A percentile compares a stretch with the other conserved stretches of the same genome.
Conservation (phyloP, 2,888 invertebrate genomes). For the Oligia latruncula region DNA sequence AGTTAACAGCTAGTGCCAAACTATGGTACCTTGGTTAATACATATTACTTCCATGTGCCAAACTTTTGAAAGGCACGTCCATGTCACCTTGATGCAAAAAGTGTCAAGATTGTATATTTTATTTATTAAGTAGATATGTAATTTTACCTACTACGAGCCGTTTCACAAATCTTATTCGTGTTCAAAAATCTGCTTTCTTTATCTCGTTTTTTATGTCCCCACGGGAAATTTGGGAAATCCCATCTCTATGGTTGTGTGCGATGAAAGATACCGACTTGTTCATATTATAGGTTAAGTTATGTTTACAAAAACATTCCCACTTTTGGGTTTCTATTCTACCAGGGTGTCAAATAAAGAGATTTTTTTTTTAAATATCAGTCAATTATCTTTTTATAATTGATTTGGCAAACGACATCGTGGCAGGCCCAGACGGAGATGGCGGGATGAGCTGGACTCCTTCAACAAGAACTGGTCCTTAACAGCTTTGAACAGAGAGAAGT, state of each 20-base stretch:
- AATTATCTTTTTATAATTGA: neutral
- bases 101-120: conserved; percentile 60
- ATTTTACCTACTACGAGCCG: conserved; percentile 6
- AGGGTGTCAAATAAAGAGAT: neutral
- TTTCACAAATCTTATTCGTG: conserved; percentile 20
- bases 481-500: too few relatives aligned
- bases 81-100: conserved; percentile 41
- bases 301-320: conserved; percentile 10
- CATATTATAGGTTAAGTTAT: conserved; percentile 21
- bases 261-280: conserved; percentile 41
- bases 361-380: neutral
- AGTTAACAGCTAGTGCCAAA: conserved; percentile 40
- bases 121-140: conserved; percentile 14
- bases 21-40: neutral
- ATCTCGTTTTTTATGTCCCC: conserved; percentile 38
- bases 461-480: too few relatives aligned
- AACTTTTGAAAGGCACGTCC: conserved; percentile 46
- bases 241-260: conserved; percentile 30
- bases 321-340: neutral
- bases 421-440: too few relatives aligned
- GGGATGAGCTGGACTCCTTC: too few relatives aligned
- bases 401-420: too few relatives aligned
- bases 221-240: conserved; percentile 52
- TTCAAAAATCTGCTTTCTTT: conserved; percentile 49
- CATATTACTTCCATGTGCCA: conserved; percentile 40